A percentile compares a stretch with the other conserved stretches of the same genome.
Conservation (phyloP, 1,140 invertebrate genomes). For the Papilio polyxenes region DNA sequence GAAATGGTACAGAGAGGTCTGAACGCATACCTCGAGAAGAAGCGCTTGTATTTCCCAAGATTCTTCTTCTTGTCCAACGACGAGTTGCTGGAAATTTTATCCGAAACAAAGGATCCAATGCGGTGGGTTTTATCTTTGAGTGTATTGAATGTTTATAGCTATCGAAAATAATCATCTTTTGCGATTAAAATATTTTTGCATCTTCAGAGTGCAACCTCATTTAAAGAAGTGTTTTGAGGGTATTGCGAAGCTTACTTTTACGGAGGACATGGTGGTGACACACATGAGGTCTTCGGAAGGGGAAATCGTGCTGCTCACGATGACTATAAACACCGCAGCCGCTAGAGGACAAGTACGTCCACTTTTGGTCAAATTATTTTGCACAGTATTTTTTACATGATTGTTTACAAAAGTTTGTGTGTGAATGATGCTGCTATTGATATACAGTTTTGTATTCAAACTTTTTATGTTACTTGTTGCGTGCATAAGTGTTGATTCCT, state of each 20-base stretch:
- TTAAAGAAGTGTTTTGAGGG: constrained; percentile 98
- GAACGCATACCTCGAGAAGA: constrained; percentile 97
- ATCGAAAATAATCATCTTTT: background rate
- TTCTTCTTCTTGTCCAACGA: constrained; percentile 99
- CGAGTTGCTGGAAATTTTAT: constrained; percentile 96
- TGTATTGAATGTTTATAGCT: background rate
- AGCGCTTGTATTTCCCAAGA: constrained; percentile 93
- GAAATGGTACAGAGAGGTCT: constrained; percentile 96
- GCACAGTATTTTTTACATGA: background rate
- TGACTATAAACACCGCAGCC: constrained; percentile 91
- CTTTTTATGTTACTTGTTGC: background rate
- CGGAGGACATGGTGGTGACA: constrained; percentile 92
- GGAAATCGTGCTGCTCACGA: constrained; percentile 89
- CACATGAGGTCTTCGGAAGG: constrained; percentile 95
- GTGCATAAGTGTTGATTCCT: too few species aligned
- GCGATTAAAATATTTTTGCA: constrained; percentile 18
- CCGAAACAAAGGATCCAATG: constrained; percentile 97
- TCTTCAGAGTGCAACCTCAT: constrained; percentile 91
- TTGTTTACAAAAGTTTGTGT: too few species aligned
- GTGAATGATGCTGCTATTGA: background rate
- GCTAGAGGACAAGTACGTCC: constrained; percentile 91
- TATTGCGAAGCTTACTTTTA: constrained; percentile 93
- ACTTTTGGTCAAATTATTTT: background rate
- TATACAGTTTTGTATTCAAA: background rate
- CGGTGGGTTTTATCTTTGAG: constrained; percentile 77